Base-by-base conservation (phyloP, 2,113 vertebrate species). In the Sylvilagus bachmani region DNA sequence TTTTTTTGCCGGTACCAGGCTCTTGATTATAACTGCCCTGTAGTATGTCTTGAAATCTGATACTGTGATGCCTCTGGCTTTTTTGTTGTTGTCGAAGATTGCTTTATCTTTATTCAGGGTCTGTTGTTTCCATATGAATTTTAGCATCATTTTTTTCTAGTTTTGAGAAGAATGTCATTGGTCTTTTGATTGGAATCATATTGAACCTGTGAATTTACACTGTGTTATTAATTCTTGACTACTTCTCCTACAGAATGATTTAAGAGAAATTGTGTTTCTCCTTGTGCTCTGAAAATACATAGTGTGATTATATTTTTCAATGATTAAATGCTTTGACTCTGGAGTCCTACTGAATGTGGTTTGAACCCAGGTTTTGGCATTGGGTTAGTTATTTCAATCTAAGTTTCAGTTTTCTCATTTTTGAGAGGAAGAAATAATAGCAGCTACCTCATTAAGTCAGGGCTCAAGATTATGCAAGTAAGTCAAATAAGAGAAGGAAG, bases 341-440 rank as follows among this genome's bases (percentile, higher is more conserved):
- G 51, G 73, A 82, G 53, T 88, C 58, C n/a, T 85, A 53, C 31
- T 85, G 77, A 67, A 24, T 87, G 84, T 92, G 64, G 29, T 85
- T 95, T 93, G 67, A 87, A 85, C 64, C 61, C 55, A 85, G 53
- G 6, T 88, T 67, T 67, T 96, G 71, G 90, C 16, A 25, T 84
- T 93, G 78, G 36, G 12, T 33, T 90, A 78, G 51, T 92, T 87
- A 86, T 53, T 79, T 90, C 69, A 55, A 69, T 86, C 17, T 78
- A 51, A 73, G 33, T 82, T 87, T 94, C 19, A 61, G 29, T 87
- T 96, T 90, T 77, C 6, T 12, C 25, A 61, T 92, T 53, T 87
- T 75, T 81, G 44, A 81, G 70, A 83, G 85, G 81, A 90, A 6
- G 73, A 64, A 89, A 83, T 85, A 90, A 71, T 58, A 73, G 27